A percentile compares a stretch with the other conserved stretches of the same genome.
Evolutionary conservation across 1,140 invertebrate genomes (phyloP).

Genomic region (Cydia splendana): DNA sequence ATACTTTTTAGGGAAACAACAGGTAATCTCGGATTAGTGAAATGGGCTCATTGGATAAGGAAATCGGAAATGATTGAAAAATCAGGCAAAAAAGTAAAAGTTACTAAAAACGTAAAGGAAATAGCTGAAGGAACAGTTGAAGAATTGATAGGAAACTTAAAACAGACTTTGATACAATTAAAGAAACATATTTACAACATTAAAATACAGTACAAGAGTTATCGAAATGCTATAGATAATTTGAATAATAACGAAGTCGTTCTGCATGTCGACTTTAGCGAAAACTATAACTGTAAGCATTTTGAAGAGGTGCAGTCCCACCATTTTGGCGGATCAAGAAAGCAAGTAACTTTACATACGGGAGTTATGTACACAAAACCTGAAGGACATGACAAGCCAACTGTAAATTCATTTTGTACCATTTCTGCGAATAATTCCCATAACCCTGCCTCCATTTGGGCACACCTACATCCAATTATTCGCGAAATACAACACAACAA

Average conservation of each 20-base stretch:
- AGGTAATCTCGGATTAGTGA: conserved; percentile 10
- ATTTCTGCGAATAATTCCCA: background rate
- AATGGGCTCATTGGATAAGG: conserved; percentile 14
- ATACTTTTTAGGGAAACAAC: background rate
- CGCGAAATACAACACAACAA: background rate
- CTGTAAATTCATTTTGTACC: background rate
- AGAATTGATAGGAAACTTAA: conserved; percentile 8
- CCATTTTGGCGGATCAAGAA: conserved; percentile 28
- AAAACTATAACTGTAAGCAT: conserved; percentile 24
- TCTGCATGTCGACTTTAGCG: background rate
- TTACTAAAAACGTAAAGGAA: conserved; percentile 17
- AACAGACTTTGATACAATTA: conserved; percentile 1
- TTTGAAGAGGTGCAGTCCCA: conserved; percentile 26
- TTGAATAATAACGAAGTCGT: conserved; percentile 16
- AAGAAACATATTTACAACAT: conserved; percentile 28
- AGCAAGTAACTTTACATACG: conserved; percentile 28
- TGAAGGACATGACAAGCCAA: background rate
- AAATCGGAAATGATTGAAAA: conserved; percentile 23
- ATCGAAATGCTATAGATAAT: conserved; percentile 2
- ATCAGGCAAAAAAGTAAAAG: conserved; percentile 14
- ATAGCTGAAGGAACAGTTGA: conserved; percentile 17
- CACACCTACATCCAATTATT: conserved; percentile 30
- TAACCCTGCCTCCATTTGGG: conserved; percentile 27
- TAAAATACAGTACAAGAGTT: conserved; percentile 2
- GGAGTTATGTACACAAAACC: conserved; percentile 6